Conservation (phyloP, 1,140 invertebrate species). For the Onthophagus taurus region DNA sequence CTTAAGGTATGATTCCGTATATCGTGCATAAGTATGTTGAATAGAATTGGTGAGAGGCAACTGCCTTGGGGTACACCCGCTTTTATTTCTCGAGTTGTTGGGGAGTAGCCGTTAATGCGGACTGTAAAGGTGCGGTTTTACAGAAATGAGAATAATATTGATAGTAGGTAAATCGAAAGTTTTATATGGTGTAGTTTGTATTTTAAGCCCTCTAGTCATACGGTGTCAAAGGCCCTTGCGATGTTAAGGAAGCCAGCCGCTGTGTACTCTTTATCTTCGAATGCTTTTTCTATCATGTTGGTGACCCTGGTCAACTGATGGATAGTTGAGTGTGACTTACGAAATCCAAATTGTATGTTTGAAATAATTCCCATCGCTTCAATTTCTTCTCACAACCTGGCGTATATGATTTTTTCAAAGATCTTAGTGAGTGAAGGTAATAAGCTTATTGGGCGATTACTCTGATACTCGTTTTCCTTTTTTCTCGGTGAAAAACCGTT, state of each 20-base stretch:
- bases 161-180: neutral
- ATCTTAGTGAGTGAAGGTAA: too few relatives aligned
- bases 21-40: too few relatives aligned
- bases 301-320: neutral
- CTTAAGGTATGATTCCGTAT: too few relatives aligned
- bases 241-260: neutral
- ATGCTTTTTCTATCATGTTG: neutral
- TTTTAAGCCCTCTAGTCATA: neutral
- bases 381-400: neutral
- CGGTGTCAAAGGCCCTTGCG: neutral
- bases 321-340: neutral
- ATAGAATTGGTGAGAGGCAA: too few relatives aligned
- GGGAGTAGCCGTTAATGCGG: too few relatives aligned
- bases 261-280: neutral
- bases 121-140: neutral
- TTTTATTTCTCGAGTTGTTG: too few relatives aligned
- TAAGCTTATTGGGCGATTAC: too few relatives aligned
- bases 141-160: constrained; percentile 2
- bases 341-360: neutral
- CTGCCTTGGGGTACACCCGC: too few relatives aligned
- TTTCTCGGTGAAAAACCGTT: too few relatives aligned
- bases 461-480: too few relatives aligned
- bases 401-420: too few relatives aligned
- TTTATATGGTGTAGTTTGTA: neutral
- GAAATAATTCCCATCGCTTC: neutral